Conservation (phyloP, 2,113 vertebrate genomes). For the Larimichthys polyactis region DNA sequence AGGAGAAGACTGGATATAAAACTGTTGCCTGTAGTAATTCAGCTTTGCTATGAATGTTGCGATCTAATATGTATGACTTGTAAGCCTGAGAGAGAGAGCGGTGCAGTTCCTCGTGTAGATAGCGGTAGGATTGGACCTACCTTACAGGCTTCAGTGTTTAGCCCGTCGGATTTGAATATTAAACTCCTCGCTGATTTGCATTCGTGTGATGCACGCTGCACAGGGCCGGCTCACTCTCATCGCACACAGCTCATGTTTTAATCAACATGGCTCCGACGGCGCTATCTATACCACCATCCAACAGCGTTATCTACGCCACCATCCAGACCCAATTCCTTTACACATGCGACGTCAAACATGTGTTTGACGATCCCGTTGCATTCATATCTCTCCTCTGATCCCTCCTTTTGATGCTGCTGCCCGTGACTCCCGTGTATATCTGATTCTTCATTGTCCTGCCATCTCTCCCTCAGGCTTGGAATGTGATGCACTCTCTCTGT, state of each 20-base stretch:
- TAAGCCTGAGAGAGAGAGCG: slow-evolving; percentile 21
- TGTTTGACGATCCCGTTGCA: slow-evolving; percentile 41
- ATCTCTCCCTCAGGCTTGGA: slow-evolving; percentile 54
- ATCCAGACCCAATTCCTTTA: background rate
- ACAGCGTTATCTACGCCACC: slow-evolving; percentile 5
- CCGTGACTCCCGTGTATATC: slow-evolving; percentile 23
- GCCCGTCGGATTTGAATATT: slow-evolving; percentile 73
- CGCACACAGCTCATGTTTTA: slow-evolving; percentile 74
- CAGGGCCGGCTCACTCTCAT: slow-evolving; percentile 50
- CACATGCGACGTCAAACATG: slow-evolving; percentile 49
- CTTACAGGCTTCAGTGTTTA: slow-evolving; percentile 43
- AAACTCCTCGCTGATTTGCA: slow-evolving; percentile 75
- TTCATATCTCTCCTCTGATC: slow-evolving; percentile 38
- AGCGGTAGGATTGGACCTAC: slow-evolving; percentile 18
- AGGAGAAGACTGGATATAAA: slow-evolving; percentile 30
- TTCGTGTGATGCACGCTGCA: slow-evolving; percentile 65
- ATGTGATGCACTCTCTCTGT: slow-evolving; percentile 25
- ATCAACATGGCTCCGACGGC: slow-evolving; percentile 50
- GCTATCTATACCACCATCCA: slow-evolving; percentile 41
- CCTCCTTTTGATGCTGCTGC: slow-evolving; percentile 50
- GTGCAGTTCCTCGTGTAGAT: slow-evolving; percentile 24
- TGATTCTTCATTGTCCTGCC: slow-evolving; percentile 44
- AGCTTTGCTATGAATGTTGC: slow-evolving; percentile 32
- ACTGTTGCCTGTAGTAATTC: slow-evolving; percentile 43
- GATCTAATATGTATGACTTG: slow-evolving; percentile 39